Evolutionary conservation across 1,140 invertebrate species (phyloP).

Genomic region (Oedothorax gibbosus): DNA sequence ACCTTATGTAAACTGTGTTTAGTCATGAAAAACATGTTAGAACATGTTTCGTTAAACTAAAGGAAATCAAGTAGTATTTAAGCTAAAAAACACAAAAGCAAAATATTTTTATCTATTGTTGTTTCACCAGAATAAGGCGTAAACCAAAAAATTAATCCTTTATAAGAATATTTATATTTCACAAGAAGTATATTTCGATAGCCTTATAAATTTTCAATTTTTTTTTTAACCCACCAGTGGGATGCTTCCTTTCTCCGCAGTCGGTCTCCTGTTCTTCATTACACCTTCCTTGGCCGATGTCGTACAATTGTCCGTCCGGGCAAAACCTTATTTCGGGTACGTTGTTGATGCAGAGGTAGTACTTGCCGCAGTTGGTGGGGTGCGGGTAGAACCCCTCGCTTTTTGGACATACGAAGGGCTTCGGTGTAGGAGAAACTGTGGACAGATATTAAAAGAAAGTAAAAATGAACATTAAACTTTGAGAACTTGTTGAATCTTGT

Average conservation of each 20-base stretch:
- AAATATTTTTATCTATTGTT: too few relatives aligned
- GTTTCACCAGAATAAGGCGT: too few relatives aligned
- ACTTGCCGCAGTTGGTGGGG: conserved; percentile 43
- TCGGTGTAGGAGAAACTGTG: conserved; percentile 2
- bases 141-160: too few relatives aligned
- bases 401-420: conserved; percentile 41
- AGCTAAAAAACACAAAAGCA: too few relatives aligned
- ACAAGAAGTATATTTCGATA: too few relatives aligned
- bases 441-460: too few relatives aligned
- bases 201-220: background rate
- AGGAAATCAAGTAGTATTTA: too few relatives aligned
- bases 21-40: too few relatives aligned
- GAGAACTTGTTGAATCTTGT: background rate
- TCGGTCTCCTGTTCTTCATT: conserved; percentile 47
- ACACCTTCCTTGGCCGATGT: conserved; percentile 18
- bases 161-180: too few relatives aligned
- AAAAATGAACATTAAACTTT: background rate
- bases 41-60: too few relatives aligned
- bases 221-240: conserved; percentile 15
- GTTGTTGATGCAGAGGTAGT: conserved; percentile 28
- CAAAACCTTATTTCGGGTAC: conserved; percentile 25
- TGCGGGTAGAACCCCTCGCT: conserved; percentile 32
- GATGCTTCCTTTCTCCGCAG: conserved; percentile 50
- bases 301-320: conserved; percentile 39
- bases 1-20: too few relatives aligned